phyloP scores from a whole-genome alignment of 2,797 vertebrate species.

The Anas flavirostris region DNA sequence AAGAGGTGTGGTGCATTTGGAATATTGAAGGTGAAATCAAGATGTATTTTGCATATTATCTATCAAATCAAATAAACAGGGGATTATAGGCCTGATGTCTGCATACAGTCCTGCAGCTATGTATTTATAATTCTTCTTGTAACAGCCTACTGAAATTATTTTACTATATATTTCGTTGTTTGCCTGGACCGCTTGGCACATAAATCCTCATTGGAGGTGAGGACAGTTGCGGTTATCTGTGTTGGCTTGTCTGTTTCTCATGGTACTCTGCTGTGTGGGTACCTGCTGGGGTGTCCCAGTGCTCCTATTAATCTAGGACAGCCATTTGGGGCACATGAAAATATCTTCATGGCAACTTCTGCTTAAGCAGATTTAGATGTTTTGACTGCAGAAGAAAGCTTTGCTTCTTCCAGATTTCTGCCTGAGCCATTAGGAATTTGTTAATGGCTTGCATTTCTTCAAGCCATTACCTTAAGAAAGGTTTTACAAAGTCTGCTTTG shows the following conservation, averaged over 20 bases:
- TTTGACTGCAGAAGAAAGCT: not conserved
- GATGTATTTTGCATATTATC: not conserved
- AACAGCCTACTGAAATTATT: not conserved
- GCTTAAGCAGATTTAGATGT: not conserved
- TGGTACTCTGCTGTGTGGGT: not conserved
- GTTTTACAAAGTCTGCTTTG: not conserved
- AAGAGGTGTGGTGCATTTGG: not conserved
- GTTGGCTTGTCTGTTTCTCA: not conserved
- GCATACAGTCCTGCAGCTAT: too few species aligned
- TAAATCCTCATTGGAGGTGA: not conserved
- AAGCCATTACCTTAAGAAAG: not conserved
- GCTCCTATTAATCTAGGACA: not conserved
- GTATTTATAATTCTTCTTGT: not conserved
- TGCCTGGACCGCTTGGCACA: not conserved
- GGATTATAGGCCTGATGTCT: not conserved
- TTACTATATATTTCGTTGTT: not conserved
- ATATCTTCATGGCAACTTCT: not conserved
- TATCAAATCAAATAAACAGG: not conserved
- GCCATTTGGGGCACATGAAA: not conserved
- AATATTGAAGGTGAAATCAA: not conserved
- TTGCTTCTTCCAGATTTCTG: not conserved
- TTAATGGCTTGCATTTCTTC: too few species aligned
- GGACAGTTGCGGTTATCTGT: not conserved
- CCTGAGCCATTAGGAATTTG: too few species aligned
- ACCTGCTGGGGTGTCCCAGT: not conserved